These are phyloP conservation scores for Maniola jurtina DNA, from an alignment of 1,140 invertebrate genomes.

Conservation along the genomic window DNA sequence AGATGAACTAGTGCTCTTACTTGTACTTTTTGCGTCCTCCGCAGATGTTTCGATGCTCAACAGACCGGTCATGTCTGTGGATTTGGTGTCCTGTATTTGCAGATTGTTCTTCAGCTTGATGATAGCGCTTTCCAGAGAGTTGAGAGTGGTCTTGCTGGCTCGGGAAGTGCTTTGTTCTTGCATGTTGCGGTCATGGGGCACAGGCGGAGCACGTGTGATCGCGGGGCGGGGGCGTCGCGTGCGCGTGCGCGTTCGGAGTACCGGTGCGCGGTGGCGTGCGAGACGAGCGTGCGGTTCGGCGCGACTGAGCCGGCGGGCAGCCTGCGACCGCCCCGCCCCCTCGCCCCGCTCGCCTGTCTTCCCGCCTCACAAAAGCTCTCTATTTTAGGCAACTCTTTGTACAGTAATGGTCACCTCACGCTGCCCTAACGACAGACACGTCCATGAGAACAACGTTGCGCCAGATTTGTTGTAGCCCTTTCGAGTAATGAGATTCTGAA, in stretches of 20 bases:
- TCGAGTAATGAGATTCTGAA: constrained; percentile 76
- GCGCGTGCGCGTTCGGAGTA: constrained; percentile 58
- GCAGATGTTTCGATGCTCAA: constrained; percentile 59
- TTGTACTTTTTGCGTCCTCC: constrained; percentile 61
- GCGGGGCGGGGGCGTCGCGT: constrained; percentile 59
- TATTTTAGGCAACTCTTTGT: constrained; percentile 79
- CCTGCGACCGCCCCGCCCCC: constrained; percentile 68
- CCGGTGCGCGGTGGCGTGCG: constrained; percentile 60
- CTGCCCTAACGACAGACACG: constrained; percentile 74
- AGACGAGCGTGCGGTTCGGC: constrained; percentile 64
- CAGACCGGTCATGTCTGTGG: constrained; percentile 65
- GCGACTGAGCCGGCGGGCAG: constrained; percentile 72
- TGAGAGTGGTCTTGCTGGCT: constrained; percentile 65
- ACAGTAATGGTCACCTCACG: constrained; percentile 77
- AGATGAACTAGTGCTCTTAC: constrained; percentile 71
- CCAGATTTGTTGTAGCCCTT: constrained; percentile 72
- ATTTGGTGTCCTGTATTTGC: constrained; percentile 74
- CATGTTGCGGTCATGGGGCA: constrained; percentile 57
- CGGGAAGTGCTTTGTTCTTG: constrained; percentile 73
- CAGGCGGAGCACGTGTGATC: constrained; percentile 54
- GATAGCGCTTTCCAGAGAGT: constrained; percentile 75
- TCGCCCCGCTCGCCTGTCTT: constrained; percentile 54
- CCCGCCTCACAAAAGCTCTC: constrained; percentile 76
- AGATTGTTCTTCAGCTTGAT: constrained; percentile 77
- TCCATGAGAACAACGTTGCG: constrained; percentile 73